These are phyloP conservation scores for Uria aalge DNA, from an alignment of 2,113 vertebrate species.

Conservation along the genomic window DNA sequence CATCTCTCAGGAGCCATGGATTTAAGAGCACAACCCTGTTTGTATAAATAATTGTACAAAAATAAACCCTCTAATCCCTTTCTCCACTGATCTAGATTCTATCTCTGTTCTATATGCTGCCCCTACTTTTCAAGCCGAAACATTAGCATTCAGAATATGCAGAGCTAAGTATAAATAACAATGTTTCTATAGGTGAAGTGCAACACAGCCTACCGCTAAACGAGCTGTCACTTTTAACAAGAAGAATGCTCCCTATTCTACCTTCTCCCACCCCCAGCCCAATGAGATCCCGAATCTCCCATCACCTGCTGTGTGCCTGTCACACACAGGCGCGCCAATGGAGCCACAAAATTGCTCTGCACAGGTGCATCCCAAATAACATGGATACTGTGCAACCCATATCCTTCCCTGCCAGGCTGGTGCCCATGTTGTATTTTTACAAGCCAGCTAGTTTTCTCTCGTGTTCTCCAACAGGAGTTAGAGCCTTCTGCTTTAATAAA, in stretches of 20 bases:
- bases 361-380: slow-evolving; percentile 46
- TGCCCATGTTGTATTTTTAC: neutral
- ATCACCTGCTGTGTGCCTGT: slow-evolving; percentile 45
- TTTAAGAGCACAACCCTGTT: neutral
- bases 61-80: neutral
- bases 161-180: neutral
- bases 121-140: neutral
- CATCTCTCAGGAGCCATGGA: neutral
- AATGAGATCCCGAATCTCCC: neutral
- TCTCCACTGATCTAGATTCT: neutral
- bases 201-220: neutral
- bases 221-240: slow-evolving; percentile 2
- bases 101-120: neutral
- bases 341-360: slow-evolving; percentile 33
- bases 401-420: neutral
- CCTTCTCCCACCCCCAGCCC: neutral
- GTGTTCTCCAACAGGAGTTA: neutral
- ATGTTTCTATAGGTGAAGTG: neutral
- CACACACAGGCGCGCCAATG: slow-evolving; percentile 5
- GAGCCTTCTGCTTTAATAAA: neutral
- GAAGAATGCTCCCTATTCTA: slow-evolving; percentile 14
- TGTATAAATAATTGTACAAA: neutral
- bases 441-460: neutral
- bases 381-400: neutral
- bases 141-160: neutral